Conservation (phyloP, 2,888 invertebrate species). For the Scaptomyza caliginosa region DNA sequence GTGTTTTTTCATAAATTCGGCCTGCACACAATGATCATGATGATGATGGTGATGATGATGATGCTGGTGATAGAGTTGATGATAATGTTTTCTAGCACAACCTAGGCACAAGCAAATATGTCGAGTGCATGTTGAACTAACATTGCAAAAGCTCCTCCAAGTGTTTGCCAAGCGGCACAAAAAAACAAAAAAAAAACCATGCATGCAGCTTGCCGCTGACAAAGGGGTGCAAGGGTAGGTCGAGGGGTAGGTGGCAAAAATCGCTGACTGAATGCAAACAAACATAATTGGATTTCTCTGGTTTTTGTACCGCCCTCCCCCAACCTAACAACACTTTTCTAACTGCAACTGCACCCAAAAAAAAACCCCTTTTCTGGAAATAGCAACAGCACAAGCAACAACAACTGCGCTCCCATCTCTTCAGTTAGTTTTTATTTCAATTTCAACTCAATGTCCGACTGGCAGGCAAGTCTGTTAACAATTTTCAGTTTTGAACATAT, state of each 20-base stretch:
- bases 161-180: slow-evolving; percentile 64
- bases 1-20: slow-evolving; percentile 23
- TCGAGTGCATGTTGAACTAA: slow-evolving; percentile 78
- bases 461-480: slow-evolving; percentile 62
- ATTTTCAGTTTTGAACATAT: slow-evolving; percentile 75
- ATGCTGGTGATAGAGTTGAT: slow-evolving; percentile 36
- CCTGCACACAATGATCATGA: slow-evolving; percentile 9
- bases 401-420: slow-evolving; percentile 3
- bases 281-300: slow-evolving; percentile 80
- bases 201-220: slow-evolving; percentile 15
- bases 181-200: slow-evolving; percentile 49
- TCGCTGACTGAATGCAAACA: slow-evolving; percentile 80
- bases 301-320: slow-evolving; percentile 44
- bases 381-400: slow-evolving; percentile 10
- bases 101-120: slow-evolving; percentile 67
- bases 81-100: slow-evolving; percentile 30
- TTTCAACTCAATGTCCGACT: slow-evolving; percentile 56
- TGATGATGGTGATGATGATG: slow-evolving; percentile 8
- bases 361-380: slow-evolving; percentile 25
- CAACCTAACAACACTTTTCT: neutral
- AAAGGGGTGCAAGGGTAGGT: neutral
- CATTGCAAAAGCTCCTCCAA: slow-evolving; percentile 73
- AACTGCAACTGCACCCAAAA: slow-evolving; percentile 33
- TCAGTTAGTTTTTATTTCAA: slow-evolving; percentile 71
- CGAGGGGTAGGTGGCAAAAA: slow-evolving; percentile 50